Percentiles rank a stretch among this genome's conserved stretches.
Conservation (phyloP, 2,113 vertebrate genomes). For the Aldabrachelys gigantea region DNA sequence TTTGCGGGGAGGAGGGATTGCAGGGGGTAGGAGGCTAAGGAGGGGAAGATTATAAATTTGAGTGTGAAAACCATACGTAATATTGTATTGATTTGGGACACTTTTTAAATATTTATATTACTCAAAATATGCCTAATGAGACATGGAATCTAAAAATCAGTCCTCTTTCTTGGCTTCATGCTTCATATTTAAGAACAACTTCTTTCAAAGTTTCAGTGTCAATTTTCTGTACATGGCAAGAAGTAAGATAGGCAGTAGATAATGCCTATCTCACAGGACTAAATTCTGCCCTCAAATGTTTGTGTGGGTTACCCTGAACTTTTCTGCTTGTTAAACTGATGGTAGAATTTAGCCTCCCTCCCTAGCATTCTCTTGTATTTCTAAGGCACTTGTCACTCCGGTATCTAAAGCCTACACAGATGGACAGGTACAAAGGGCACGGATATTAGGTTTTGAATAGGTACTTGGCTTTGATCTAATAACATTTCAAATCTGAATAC, state of each 20-base stretch:
- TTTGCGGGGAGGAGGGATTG: not conserved
- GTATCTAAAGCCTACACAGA: not conserved
- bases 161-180: not conserved
- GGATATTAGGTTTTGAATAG: not conserved
- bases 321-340: not conserved
- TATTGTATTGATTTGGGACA: not conserved
- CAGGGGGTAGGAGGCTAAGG: not conserved
- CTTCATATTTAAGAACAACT: not conserved
- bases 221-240: not conserved
- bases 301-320: not conserved
- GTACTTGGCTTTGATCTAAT: conserved; percentile 18
- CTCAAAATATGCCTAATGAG: not conserved
- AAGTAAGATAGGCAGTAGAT: not conserved
- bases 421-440: not conserved
- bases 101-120: not conserved
- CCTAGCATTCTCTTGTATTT: not conserved
- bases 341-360: not conserved
- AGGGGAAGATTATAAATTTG: not conserved
- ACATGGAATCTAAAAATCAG: not conserved
- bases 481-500: not conserved
- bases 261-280: not conserved
- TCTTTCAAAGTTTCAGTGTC: not conserved
- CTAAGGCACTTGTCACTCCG: not conserved
- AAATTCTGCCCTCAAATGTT: not conserved
- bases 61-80: not conserved